These are phyloP conservation scores for Sitobion miscanthi DNA, from an alignment of 1,140 invertebrate genomes.

Conservation along the genomic window DNA sequence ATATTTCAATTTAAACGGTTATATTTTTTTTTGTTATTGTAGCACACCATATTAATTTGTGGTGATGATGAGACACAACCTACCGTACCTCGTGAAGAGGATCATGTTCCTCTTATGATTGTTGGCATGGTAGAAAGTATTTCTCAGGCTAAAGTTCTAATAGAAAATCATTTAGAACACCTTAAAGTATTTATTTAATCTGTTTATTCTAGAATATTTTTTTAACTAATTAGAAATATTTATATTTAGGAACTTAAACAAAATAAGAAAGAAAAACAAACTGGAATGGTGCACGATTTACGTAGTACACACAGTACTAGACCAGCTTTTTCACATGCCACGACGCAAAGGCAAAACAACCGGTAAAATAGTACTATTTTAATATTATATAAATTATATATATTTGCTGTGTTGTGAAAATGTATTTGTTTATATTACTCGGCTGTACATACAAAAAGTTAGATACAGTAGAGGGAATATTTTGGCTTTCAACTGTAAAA, in stretches of 20 bases:
- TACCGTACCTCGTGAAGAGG: constrained; percentile 86
- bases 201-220: neutral
- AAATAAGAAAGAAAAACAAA: constrained; percentile 85
- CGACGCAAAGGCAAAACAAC: constrained; percentile 71
- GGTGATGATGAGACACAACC: constrained; percentile 95
- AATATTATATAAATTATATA: too few relatives aligned
- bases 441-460: too few relatives aligned
- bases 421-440: too few relatives aligned
- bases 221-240: neutral
- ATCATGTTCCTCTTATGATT: constrained; percentile 96
- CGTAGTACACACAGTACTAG: constrained; percentile 77
- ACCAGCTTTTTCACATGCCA: constrained; percentile 61
- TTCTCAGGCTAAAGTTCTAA: constrained; percentile 90
- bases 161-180: constrained; percentile 71
- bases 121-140: constrained; percentile 96
- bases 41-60: constrained; percentile 94
- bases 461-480: too few relatives aligned
- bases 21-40: constrained; percentile 58
- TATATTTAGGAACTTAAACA: constrained; percentile 88
- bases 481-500: neutral
- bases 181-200: constrained; percentile 75
- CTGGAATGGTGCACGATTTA: constrained; percentile 78
- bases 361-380: too few relatives aligned
- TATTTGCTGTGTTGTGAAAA: too few relatives aligned
- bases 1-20: neutral